A percentile compares a stretch with the other conserved stretches of the same genome.
phyloP scores from a whole-genome alignment of 2,113 vertebrate species.

The Sander vitreus region DNA sequence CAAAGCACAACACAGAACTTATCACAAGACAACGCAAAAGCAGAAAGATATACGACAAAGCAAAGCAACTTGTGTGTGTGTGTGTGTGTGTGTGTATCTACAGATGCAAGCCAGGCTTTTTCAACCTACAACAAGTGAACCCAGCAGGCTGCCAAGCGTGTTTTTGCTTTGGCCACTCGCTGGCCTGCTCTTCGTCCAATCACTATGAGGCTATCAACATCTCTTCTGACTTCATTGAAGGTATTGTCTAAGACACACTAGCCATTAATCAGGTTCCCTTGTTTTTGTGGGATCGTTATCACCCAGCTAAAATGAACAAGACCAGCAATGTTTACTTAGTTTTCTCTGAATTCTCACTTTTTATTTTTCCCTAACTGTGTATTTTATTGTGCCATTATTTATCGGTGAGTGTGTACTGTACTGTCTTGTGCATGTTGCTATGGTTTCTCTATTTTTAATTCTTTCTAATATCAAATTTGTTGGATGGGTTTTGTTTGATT shows the following conservation, averaged over 20 bases:
- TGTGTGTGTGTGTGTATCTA: constrained; percentile 4
- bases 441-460: background rate
- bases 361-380: constrained; percentile 1
- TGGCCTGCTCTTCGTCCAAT: constrained; percentile 81
- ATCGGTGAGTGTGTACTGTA: background rate
- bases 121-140: constrained; percentile 87
- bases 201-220: constrained; percentile 80
- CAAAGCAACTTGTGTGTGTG: constrained; percentile 23
- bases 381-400: background rate
- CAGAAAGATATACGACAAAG: too few species aligned
- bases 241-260: constrained; percentile 72
- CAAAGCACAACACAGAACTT: too few species aligned
- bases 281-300: constrained; percentile 1
- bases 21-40: too few species aligned
- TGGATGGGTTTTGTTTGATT: background rate
- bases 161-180: constrained; percentile 94
- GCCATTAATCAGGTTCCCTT: constrained; percentile 11
- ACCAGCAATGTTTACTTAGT: constrained; percentile 17
- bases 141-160: constrained; percentile 89
- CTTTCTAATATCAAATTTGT: background rate
- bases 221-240: constrained; percentile 86
- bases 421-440: background rate
- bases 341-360: background rate
- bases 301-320: constrained; percentile 9
- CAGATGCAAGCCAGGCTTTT: constrained; percentile 93